Evolutionary conservation across 2,888 invertebrate genomes (phyloP).

Genomic region (Drosophila anceps): DNA sequence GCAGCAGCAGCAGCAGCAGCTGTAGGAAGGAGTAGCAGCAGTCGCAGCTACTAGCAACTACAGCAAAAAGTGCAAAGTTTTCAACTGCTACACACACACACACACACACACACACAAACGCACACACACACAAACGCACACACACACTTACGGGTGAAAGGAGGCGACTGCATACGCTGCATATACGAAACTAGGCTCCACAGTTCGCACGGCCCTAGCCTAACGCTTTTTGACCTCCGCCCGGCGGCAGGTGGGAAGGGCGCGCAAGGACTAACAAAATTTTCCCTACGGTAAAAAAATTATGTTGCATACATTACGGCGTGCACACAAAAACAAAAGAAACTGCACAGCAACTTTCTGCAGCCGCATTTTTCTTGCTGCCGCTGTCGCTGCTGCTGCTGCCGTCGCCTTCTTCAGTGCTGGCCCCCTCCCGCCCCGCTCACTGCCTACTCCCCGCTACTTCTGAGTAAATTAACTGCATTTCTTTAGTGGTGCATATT

Average conservation of each 20-base stretch:
- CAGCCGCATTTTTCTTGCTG: conserved; percentile 67
- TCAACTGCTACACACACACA: conserved; percentile 64
- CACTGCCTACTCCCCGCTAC: conserved; percentile 51
- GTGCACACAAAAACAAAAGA: conserved; percentile 80
- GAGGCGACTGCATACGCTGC: conserved; percentile 67
- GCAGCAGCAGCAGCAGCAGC: conserved; percentile 7
- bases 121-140: conserved; percentile 35
- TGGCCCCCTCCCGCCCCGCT: neutral
- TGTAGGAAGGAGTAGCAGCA: conserved; percentile 2
- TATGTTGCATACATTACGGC: conserved; percentile 80
- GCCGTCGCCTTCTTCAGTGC: conserved; percentile 55
- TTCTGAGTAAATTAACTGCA: conserved; percentile 83
- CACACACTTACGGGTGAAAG: conserved; percentile 36
- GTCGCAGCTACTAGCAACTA: conserved; percentile 44
- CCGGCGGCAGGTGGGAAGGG: conserved; percentile 28
- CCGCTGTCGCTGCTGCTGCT: conserved; percentile 44
- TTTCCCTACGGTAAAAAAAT: conserved; percentile 55
- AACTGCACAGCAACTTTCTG: conserved; percentile 73
- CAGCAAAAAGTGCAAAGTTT: conserved; percentile 70
- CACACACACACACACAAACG: conserved; percentile 48
- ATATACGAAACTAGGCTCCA: conserved; percentile 50
- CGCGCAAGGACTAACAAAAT: conserved; percentile 67
- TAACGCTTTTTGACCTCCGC: conserved; percentile 37
- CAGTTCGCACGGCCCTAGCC: conserved; percentile 28
- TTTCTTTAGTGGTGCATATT: conserved; percentile 78